Percentiles rank a stretch among this genome's conserved stretches.
Evolutionary conservation across 2,888 invertebrate species (phyloP).

Genomic region (Cantharis rustica): DNA sequence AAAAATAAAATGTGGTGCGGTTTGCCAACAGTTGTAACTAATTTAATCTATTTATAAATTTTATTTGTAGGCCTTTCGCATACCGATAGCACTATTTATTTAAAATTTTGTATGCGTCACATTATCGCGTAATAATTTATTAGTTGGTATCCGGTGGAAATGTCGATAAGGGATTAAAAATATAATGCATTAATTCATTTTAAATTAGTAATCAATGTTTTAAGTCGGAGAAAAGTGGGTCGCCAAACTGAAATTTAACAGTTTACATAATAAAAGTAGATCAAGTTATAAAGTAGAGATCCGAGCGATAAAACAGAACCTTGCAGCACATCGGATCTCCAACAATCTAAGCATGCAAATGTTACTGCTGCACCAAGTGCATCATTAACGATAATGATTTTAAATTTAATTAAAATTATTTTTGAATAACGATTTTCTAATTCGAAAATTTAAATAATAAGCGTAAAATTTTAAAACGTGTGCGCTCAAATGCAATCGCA

Average conservation of each 20-base stretch:
- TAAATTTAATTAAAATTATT: background rate
- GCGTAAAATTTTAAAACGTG: background rate
- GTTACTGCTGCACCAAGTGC: conserved; percentile 3
- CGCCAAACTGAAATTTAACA: conserved; percentile 10
- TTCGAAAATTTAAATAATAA: background rate
- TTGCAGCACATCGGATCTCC: conserved; percentile 9
- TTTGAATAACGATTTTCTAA: background rate
- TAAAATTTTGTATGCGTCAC: background rate
- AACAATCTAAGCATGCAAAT: conserved; percentile 19
- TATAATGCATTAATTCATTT: background rate
- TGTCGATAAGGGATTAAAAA: background rate
- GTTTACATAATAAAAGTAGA: conserved; percentile 15
- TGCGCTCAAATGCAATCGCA: background rate
- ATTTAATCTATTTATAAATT: background rate
- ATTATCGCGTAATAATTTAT: background rate
- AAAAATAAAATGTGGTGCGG: background rate
- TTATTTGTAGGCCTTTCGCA: background rate
- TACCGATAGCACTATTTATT: background rate
- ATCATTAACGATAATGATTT: conserved; percentile 1
- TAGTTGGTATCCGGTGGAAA: background rate
- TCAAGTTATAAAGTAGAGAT: conserved; percentile 19
- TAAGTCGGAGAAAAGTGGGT: conserved; percentile 1
- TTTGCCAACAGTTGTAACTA: background rate
- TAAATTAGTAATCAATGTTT: background rate
- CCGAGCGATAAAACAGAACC: conserved; percentile 12